Conservation (phyloP, 2,888 invertebrate genomes). For the Abrostola triplasia region DNA sequence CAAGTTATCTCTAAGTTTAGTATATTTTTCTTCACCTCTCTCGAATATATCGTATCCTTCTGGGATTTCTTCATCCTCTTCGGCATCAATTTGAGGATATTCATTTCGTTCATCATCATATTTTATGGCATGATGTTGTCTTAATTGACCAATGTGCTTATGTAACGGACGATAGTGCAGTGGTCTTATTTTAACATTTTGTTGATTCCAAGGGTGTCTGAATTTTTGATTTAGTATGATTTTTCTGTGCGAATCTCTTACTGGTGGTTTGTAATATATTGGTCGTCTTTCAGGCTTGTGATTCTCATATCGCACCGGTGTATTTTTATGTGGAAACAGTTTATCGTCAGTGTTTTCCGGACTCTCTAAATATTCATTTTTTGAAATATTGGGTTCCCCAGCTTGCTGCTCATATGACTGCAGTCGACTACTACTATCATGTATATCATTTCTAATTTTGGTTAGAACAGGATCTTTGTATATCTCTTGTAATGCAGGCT, state of each 20-base stretch:
- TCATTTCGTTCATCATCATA: slow-evolving; percentile 83
- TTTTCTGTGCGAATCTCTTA: slow-evolving; percentile 65
- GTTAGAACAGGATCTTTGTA: slow-evolving; percentile 77
- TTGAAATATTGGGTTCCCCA: slow-evolving; percentile 71
- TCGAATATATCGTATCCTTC: slow-evolving; percentile 88
- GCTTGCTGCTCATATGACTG: slow-evolving; percentile 77
- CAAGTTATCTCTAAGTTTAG: slow-evolving; percentile 75
- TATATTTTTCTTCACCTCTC: slow-evolving; percentile 80
- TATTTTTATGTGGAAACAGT: slow-evolving; percentile 75
- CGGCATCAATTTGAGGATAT: slow-evolving; percentile 78
- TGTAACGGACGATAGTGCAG: slow-evolving; percentile 80
- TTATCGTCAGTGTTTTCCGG: slow-evolving; percentile 76
- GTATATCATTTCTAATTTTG: slow-evolving; percentile 76
- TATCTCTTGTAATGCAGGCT: slow-evolving; percentile 73
- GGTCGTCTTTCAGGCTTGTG: slow-evolving; percentile 78
- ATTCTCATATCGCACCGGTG: slow-evolving; percentile 75
- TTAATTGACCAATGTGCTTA: slow-evolving; percentile 75
- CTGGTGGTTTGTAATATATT: slow-evolving; percentile 72
- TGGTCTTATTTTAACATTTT: slow-evolving; percentile 80
- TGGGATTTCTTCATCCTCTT: slow-evolving; percentile 72
- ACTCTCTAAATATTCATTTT: slow-evolving; percentile 78
- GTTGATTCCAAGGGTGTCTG: slow-evolving; percentile 81
- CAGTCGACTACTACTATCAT: slow-evolving; percentile 70
- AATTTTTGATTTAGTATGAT: slow-evolving; percentile 76
- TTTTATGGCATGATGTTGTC: slow-evolving; percentile 80